A percentile compares a stretch with the other conserved stretches of the same genome.
These are phyloP conservation scores for Tetramorium alpestre DNA, from an alignment of 1,140 invertebrate genomes.

Conservation along the genomic window DNA sequence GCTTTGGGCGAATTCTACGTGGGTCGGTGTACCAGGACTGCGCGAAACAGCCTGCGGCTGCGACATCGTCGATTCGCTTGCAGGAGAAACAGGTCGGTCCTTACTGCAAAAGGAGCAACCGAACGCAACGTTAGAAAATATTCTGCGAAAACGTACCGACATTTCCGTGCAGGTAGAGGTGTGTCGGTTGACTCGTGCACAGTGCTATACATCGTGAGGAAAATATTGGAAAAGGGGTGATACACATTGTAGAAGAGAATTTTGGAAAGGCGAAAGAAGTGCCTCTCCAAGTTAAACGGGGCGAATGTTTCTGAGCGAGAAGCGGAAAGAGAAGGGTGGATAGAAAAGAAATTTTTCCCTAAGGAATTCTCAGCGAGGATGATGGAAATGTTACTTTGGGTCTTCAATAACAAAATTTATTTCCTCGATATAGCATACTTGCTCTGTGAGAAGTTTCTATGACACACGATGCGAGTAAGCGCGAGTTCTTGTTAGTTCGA, in stretches of 20 bases:
- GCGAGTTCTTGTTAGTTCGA: constrained; percentile 71
- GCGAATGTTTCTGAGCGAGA: background rate
- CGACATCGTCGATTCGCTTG: constrained; percentile 82
- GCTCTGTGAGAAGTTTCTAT: constrained; percentile 45
- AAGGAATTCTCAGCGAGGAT: background rate
- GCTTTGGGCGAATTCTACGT: constrained; percentile 82
- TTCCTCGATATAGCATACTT: constrained; percentile 4
- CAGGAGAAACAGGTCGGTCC: constrained; percentile 86
- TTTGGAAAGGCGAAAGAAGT: constrained; percentile 7
- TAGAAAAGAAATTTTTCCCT: background rate
- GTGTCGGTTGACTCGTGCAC: constrained; percentile 66
- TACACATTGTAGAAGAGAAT: constrained; percentile 40
- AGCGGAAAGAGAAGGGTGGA: background rate
- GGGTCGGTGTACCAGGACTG: constrained; percentile 81
- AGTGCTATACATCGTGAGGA: constrained; percentile 54
- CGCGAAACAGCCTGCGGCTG: constrained; percentile 79
- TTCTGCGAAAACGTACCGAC: constrained; percentile 16
- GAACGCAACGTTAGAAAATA: constrained; percentile 55
- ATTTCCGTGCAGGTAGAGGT: constrained; percentile 64
- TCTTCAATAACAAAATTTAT: constrained; percentile 20
- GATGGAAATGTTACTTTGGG: constrained; percentile 29
- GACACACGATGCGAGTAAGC: constrained; percentile 68
- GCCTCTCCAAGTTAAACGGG: constrained; percentile 28
- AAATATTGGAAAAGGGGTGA: constrained; percentile 53
- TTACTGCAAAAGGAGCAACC: constrained; percentile 83